A percentile compares a stretch with the other conserved stretches of the same genome.
phyloP scores from a whole-genome alignment of 35 echinoderm and acorn worm genomes.

The Heliocidaris erythrogramma region DNA sequence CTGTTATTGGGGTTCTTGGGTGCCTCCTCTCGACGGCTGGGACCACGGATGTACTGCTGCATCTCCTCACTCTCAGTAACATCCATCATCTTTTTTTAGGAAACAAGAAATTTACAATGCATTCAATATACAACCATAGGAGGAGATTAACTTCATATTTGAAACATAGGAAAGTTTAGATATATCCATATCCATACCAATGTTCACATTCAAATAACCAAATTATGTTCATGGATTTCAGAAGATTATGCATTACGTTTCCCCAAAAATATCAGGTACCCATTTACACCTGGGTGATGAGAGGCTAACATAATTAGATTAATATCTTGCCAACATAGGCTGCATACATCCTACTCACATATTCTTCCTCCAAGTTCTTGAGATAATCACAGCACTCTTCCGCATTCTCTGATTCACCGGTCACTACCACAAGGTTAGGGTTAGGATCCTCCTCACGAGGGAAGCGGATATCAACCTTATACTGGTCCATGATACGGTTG shows the following conservation, averaged over 20 bases:
- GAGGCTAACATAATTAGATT: too few relatives aligned
- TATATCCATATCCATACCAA: too few relatives aligned
- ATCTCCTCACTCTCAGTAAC: slow-evolving; percentile 70
- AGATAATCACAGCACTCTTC: slow-evolving; percentile 84
- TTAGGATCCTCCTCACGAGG: slow-evolving; percentile 68
- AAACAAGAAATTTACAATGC: neutral
- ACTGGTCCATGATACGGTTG: slow-evolving; percentile 87
- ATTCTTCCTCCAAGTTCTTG: slow-evolving; percentile 86
- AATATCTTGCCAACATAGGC: too few relatives aligned
- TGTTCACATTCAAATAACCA: too few relatives aligned
- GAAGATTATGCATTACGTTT: too few relatives aligned
- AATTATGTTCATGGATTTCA: too few relatives aligned
- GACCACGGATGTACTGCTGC: slow-evolving; percentile 82
- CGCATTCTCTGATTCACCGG: slow-evolving; percentile 72
- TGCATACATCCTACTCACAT: slow-evolving; percentile 69
- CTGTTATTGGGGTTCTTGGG: neutral
- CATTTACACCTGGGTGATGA: too few relatives aligned
- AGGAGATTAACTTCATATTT: too few relatives aligned
- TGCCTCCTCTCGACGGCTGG: slow-evolving; percentile 58
- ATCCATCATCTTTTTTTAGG: slow-evolving; percentile 72
- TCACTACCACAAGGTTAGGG: slow-evolving; percentile 77
- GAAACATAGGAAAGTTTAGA: too few relatives aligned
- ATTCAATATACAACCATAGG: neutral
- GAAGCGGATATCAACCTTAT: slow-evolving; percentile 96
- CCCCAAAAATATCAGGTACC: too few relatives aligned